Evolutionary conservation across 2,113 vertebrate genomes (phyloP).

Genomic region (Bettongia penicillata): DNA sequence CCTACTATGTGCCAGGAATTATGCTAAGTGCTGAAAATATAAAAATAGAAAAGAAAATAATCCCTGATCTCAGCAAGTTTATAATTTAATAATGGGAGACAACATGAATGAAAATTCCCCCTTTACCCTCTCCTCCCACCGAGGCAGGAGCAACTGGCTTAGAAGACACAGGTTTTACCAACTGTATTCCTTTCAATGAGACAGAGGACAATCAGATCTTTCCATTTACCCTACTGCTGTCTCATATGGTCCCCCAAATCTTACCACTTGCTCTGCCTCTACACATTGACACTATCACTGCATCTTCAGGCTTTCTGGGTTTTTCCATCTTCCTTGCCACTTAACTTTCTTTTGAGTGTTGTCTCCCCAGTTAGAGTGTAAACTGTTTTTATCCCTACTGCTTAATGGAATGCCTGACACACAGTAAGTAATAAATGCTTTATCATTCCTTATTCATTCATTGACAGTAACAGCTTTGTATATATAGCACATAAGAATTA

Average conservation of each 20-base stretch:
- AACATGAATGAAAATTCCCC: not conserved
- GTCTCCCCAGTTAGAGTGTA: not conserved
- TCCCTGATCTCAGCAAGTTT: not conserved
- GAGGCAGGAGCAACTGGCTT: not conserved
- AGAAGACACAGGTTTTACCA: not conserved
- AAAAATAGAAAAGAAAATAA: not conserved
- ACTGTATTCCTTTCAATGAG: not conserved
- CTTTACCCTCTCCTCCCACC: not conserved
- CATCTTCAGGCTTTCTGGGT: not conserved
- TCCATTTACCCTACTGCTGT: not conserved
- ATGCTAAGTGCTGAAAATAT: not conserved
- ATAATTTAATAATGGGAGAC: not conserved
- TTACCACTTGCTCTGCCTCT: not conserved
- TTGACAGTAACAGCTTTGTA: not conserved
- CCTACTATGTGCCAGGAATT: no score
- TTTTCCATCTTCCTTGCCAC: not conserved
- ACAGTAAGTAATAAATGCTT: not conserved
- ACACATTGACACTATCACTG: not conserved
- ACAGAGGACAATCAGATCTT: not conserved
- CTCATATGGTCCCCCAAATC: not conserved
- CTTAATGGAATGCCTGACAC: no score
- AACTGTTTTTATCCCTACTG: not conserved
- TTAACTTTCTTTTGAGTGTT: not conserved
- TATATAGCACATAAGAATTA: not conserved
- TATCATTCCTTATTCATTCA: not conserved